Evolutionary conservation across 2,888 invertebrate species (phyloP).

Genomic region (Zeuzera pyrina): DNA sequence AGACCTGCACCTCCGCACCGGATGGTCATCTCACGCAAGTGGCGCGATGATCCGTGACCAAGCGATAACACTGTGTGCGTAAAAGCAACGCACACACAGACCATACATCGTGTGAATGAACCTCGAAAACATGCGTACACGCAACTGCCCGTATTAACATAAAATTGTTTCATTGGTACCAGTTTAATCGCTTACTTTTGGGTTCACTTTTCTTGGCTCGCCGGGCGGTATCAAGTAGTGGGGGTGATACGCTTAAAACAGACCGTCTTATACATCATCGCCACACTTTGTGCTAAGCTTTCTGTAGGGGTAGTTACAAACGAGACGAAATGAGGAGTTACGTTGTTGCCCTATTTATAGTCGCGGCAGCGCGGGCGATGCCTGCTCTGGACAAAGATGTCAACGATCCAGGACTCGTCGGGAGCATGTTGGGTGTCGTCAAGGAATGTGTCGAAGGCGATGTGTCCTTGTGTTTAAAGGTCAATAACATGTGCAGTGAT

Average conservation of each 20-base stretch:
- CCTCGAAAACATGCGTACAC: slow-evolving; percentile 43
- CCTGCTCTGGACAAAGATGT: slow-evolving; percentile 69
- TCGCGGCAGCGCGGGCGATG: slow-evolving; percentile 62
- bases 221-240: slow-evolving; percentile 42
- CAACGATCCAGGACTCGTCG: slow-evolving; percentile 50
- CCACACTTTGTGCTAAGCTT: slow-evolving; percentile 63
- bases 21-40: slow-evolving; percentile 21
- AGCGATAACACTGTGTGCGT: slow-evolving; percentile 3
- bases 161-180: slow-evolving; percentile 52
- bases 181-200: slow-evolving; percentile 57
- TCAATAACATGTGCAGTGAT: slow-evolving; percentile 32
- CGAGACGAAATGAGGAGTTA: slow-evolving; percentile 54
- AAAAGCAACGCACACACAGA: slow-evolving; percentile 5
- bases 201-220: slow-evolving; percentile 57
- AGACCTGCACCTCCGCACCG: slow-evolving; percentile 9
- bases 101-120: slow-evolving; percentile 30
- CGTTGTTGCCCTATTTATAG: slow-evolving; percentile 63
- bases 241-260: slow-evolving; percentile 65
- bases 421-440: slow-evolving; percentile 75
- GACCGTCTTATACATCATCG: slow-evolving; percentile 46
- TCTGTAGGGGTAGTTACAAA: slow-evolving; percentile 49
- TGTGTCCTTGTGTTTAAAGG: slow-evolving; percentile 81
- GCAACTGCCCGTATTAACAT: slow-evolving; percentile 44
- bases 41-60: slow-evolving; percentile 25
- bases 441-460: slow-evolving; percentile 81